Conservation (phyloP, 2,888 invertebrate genomes). For the Macaria notata region DNA sequence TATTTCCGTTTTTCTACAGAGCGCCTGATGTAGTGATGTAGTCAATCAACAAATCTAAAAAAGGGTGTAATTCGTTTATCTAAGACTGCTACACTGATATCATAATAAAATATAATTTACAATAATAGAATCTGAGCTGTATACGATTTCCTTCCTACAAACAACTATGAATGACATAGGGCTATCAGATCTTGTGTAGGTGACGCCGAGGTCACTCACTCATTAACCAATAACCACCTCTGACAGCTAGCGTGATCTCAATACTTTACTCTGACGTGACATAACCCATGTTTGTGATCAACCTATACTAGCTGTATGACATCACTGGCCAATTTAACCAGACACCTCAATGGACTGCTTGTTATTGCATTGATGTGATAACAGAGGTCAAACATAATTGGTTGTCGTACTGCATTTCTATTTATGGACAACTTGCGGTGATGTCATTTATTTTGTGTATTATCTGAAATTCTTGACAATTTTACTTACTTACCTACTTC, state of each 20-base stretch:
- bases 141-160: no score
- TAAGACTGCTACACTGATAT: no score
- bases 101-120: no score
- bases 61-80: no score
- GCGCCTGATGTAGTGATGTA: no score
- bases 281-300: constrained; percentile 6
- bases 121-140: no score
- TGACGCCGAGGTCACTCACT: constrained; percentile 4
- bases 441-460: constrained; percentile 1
- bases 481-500: no score
- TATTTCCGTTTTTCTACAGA: no score
- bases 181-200: constrained; percentile 7
- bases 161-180: background rate
- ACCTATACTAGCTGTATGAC: constrained; percentile 2
- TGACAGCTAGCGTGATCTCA: constrained; percentile 9
- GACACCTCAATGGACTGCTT: constrained; percentile 7
- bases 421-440: constrained; percentile 4
- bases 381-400: constrained; percentile 10
- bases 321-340: constrained; percentile 10
- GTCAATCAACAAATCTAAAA: no score
- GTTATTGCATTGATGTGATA: constrained; percentile 1
- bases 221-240: constrained; percentile 8
- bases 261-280: constrained; percentile 7
- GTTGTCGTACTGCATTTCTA: constrained; percentile 9
- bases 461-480: background rate